A percentile compares a stretch with the other conserved stretches of the same genome.
Evolutionary conservation across 2,797 vertebrate species (phyloP).

Genomic region (Margarornis squamiger): DNA sequence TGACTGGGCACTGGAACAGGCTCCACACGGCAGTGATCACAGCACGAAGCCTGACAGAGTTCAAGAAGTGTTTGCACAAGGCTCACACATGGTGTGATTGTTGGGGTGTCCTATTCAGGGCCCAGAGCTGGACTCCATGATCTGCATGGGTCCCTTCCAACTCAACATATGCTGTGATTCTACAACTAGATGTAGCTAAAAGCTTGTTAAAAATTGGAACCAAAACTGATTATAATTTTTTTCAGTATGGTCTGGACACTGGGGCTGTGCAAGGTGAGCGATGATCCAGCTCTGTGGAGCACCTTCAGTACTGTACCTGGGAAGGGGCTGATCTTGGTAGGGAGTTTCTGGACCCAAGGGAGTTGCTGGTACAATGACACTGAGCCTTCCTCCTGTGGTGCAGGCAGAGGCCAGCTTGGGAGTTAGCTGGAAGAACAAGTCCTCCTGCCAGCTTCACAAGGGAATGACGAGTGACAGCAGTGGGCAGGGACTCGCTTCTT

Average conservation of each 20-base stretch:
- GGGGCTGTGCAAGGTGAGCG: not conserved
- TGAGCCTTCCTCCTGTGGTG: not conserved
- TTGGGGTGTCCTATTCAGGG: not conserved
- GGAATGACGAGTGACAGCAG: not conserved
- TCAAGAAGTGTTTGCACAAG: not conserved
- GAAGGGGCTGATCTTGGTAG: not conserved
- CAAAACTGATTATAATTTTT: not conserved
- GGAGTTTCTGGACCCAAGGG: not conserved
- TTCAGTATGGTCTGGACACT: not conserved
- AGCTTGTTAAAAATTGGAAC: not conserved
- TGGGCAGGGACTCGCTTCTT: not conserved
- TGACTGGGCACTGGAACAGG: not conserved
- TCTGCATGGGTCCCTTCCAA: not conserved
- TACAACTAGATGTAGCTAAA: not conserved
- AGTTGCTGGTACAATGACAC: not conserved
- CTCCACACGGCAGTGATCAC: not conserved
- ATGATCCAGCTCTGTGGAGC: not conserved
- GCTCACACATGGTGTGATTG: fast-evolving
- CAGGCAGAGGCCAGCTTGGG: not conserved
- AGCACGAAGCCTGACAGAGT: not conserved
- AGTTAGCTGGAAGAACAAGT: not conserved
- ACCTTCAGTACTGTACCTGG: not conserved
- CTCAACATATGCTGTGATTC: not conserved
- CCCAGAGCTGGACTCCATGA: not conserved
- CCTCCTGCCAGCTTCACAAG: not conserved